phyloP scores from a whole-genome alignment of 2,113 vertebrate species.

The Copsychus sechellarum region DNA sequence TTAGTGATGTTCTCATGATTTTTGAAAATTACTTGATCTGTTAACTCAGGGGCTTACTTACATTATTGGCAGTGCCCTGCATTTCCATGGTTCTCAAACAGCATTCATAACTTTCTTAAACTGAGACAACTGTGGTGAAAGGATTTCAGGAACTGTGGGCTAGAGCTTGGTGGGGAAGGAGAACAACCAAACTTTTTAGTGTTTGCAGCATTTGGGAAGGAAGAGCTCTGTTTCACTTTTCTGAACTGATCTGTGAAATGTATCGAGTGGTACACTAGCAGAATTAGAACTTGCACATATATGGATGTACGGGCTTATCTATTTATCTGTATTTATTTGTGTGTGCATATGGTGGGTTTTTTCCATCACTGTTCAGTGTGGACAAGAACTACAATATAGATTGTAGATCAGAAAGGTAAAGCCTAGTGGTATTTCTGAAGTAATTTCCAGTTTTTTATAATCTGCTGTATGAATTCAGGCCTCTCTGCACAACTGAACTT shows the following conservation, averaged over 20 bases:
- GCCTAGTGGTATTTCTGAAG: not conserved
- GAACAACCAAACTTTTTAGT: not conserved
- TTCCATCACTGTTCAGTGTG: not conserved
- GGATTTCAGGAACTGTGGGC: not conserved
- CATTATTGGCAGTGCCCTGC: not conserved
- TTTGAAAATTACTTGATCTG: not conserved
- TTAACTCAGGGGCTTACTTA: not conserved
- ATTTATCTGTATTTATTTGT: not conserved
- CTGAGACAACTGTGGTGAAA: not conserved
- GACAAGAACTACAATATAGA: not conserved
- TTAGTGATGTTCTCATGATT: not conserved
- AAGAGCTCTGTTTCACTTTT: not conserved
- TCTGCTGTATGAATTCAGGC: not conserved
- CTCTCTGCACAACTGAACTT: not conserved
- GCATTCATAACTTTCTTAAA: not conserved
- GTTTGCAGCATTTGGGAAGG: not conserved
- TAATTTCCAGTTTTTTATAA: not conserved
- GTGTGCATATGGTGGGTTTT: not conserved
- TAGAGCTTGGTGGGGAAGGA: not conserved
- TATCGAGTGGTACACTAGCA: not conserved
- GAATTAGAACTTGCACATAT: not conserved
- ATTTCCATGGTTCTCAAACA: not conserved
- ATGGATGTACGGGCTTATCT: not conserved
- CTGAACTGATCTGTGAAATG: not conserved
- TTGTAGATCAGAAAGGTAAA: not conserved